Percentiles rank a stretch among this genome's conserved stretches.
Conservation (phyloP, 2,113 vertebrate species). For the Pipra filicauda region DNA sequence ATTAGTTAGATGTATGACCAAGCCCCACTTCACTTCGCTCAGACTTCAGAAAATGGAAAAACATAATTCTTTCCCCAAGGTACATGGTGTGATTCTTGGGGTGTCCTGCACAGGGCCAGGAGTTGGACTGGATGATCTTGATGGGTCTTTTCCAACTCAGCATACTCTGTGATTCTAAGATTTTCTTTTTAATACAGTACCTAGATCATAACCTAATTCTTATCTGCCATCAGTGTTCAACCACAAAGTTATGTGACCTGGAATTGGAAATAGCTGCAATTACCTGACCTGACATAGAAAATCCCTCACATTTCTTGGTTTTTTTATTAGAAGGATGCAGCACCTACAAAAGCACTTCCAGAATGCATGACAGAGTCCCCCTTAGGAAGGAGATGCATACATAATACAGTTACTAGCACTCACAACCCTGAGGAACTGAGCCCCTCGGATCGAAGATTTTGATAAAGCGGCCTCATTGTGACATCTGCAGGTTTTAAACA, state of each 20-base stretch:
- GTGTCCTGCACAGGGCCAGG: background rate
- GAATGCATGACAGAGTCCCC: background rate
- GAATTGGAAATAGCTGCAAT: background rate
- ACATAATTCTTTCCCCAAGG: background rate
- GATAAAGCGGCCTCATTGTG: background rate
- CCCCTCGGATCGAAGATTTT: rapidly evolving
- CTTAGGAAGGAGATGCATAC: background rate
- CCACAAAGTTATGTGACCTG: background rate
- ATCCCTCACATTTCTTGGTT: background rate
- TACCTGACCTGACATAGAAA: background rate
- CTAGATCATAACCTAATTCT: background rate
- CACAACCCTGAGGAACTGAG: background rate
- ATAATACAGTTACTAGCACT: no score
- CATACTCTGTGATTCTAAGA: background rate
- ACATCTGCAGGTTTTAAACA: background rate
- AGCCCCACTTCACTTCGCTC: background rate
- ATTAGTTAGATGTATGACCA: background rate
- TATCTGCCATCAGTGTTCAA: background rate
- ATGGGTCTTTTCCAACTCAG: background rate
- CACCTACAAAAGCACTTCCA: background rate
- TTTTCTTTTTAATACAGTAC: background rate
- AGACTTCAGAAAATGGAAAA: background rate
- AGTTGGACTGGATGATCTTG: rapidly evolving
- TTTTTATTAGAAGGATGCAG: background rate
- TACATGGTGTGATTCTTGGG: background rate